phyloP scores from a whole-genome alignment of 2,113 vertebrate genomes.

The Scatophagus argus region DNA sequence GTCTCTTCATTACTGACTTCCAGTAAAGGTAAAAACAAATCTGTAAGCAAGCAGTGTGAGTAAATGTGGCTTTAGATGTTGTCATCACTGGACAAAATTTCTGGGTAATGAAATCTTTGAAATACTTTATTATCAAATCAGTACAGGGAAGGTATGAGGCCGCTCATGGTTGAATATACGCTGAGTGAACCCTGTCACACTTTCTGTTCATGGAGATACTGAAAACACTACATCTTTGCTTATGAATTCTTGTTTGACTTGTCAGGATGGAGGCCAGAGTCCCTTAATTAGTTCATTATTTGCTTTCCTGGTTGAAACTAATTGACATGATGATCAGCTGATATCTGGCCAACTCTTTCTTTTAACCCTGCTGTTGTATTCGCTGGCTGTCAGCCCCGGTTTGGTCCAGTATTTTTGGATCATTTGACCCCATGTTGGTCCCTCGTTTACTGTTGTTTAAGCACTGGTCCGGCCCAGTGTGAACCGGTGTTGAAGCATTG shows the following conservation, averaged over 20 bases:
- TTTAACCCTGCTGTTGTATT: no score
- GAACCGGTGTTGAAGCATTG: not conserved
- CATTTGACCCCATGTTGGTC: no score
- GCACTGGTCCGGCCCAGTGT: not conserved
- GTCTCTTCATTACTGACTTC: not conserved
- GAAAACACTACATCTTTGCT: not conserved
- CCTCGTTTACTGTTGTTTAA: not conserved
- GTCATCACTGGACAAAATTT: no score
- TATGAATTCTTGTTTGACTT: not conserved
- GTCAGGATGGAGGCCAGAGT: not conserved
- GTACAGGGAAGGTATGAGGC: not conserved
- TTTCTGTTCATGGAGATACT: not conserved
- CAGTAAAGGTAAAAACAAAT: not conserved
- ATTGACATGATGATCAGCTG: slow-evolving; percentile 48
- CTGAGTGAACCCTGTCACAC: not conserved
- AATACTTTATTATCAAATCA: not conserved
- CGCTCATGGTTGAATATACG: not conserved
- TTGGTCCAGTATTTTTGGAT: no score
- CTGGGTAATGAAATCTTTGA: not conserved
- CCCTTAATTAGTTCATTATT: slow-evolving; percentile 20
- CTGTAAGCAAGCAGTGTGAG: not conserved
- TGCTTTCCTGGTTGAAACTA: slow-evolving; percentile 37
- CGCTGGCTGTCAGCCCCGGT: no score
- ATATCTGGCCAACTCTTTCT: no score
- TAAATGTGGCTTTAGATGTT: no score